Evolutionary conservation across 2,888 invertebrate species (phyloP), one percentile per base, ranked within the genome.

Genomic region (Podotricha telesiphe): DNA sequence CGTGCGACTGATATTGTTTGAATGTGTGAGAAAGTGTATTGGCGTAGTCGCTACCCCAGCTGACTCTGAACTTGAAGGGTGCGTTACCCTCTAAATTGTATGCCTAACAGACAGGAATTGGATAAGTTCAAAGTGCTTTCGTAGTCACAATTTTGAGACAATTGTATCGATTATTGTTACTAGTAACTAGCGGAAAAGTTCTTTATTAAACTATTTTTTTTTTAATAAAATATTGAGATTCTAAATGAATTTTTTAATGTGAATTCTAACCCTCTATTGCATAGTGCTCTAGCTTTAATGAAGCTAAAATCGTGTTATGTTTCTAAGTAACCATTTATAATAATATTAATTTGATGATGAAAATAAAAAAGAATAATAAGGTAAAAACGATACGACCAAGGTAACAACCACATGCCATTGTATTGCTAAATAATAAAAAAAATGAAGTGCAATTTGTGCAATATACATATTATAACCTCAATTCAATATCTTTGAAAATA

Each of bases 51-150:
- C 80, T 80, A 85, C 86, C 87, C 87, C 81, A 80, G 78, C 86
- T 88, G 84, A 80, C 86, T 88, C 85, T 88, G 88, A 89, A 88
- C 89, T 90, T 88, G 90, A 88, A 85, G 92, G 92, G 91, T 89
- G 90, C 88, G 86, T 86, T 89, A 92, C 91, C 92, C 92, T 87
- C 85, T 76, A 74, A 42, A 67, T 69, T 69, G 51, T 68, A 63
- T 73, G 42, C 42, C 53, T 51, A 55, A 67, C 48, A 56, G 66
- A 64, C 58, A 37, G 42, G 40, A 48, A 65, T 72, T 56, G 56
- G 51, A 67, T 15, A n/a, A 20, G 53, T 61, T 47, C 63, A 42
- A 42, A 61, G 55, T 71, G 45, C 20, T 42, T 48, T 20, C n/a
- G 19, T 34, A 6, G n/a, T n/a, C 45, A 59, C 10, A 45, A n/a